Evolutionary conservation across 2,888 invertebrate species (phyloP), one percentile per base, ranked within the genome.

Genomic region (Ectropis crepuscularia): DNA sequence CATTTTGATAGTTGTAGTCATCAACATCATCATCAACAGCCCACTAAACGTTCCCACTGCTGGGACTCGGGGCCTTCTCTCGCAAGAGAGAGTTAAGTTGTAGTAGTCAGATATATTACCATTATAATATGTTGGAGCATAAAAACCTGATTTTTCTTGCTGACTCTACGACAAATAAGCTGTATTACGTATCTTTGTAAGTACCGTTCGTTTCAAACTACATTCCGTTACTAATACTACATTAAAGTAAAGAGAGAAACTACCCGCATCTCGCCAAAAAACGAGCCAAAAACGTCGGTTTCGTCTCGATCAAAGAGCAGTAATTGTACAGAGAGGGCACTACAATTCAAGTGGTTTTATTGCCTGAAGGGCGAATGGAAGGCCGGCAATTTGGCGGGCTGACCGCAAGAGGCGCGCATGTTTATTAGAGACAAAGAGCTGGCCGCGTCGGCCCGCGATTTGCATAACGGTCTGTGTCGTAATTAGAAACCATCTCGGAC

Each of bases 401-500:
- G 88, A 87, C 90, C 91, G 86, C 90, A 89, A 87, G 89, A 84
- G 87, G 85, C 84, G 86, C 82, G 89, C 88, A 85, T 92, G 92
- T 92, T 90, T 92, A 92, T 92, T 92, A 92, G 85, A 92, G 90
- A 89, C 89, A 87, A 82, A 85, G 86, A 83, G 82, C 86, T 79
- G 77, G 81, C 82, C 82, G 82, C 85, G 77, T 77, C 81, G 79
- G 76, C 80, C 83, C 87, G 78, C 88, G 87, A 92, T 92, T 92
- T 91, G 91, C 92, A 92, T 92, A 92, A 90, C 92, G 90, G 83
- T 85, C 89, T 84, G 88, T 82, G 87, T 86, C 88, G 91, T 92
- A 92, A 92, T 92, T 92, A 92, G 91, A 92, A 90, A 90, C 90
- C 91, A 88, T 92, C 91, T 91, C 89, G 86, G 85, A 85, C 85